These are phyloP conservation scores for Didymodactylos carnosus DNA, from an alignment of 2,888 invertebrate species.

Conservation along the genomic window DNA sequence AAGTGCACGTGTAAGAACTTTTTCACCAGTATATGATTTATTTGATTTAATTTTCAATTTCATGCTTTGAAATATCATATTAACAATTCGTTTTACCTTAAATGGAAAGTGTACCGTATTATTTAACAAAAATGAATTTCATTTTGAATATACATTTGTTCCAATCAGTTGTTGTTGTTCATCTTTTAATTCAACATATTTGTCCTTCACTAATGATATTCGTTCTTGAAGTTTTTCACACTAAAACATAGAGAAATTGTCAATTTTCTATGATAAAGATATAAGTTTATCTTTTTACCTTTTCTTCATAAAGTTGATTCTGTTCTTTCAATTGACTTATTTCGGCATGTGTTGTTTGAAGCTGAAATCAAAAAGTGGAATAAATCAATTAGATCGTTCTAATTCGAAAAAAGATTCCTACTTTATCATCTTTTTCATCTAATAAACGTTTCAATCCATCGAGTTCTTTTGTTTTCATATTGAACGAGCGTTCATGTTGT, in stretches of 20 bases:
- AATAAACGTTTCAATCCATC: not conserved
- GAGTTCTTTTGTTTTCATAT: not conserved
- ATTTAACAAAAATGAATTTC: too few species aligned
- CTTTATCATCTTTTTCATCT: not conserved
- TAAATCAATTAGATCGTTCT: not conserved
- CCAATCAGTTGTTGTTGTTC: not conserved
- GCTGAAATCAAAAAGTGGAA: not conserved
- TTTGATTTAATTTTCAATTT: not conserved
- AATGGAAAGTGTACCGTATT: too few species aligned
- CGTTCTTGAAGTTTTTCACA: not conserved
- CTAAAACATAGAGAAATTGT: not conserved
- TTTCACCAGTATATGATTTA: not conserved
- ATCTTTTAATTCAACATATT: not conserved
- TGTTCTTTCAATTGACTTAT: not conserved
- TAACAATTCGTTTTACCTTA: not conserved
- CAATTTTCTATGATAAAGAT: too few species aligned
- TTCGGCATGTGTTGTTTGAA: not conserved
- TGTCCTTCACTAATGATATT: not conserved
- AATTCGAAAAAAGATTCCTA: too few species aligned
- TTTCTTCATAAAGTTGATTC: not conserved
- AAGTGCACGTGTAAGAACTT: not conserved
- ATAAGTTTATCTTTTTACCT: not conserved
- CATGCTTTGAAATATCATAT: not conserved
- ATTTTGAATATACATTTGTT: too few species aligned
- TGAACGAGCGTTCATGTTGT: slow-evolving; percentile 18